Evolutionary conservation across 2,113 vertebrate genomes (phyloP), one percentile per base, ranked within the genome.

Genomic region (Carlito syrichta): DNA sequence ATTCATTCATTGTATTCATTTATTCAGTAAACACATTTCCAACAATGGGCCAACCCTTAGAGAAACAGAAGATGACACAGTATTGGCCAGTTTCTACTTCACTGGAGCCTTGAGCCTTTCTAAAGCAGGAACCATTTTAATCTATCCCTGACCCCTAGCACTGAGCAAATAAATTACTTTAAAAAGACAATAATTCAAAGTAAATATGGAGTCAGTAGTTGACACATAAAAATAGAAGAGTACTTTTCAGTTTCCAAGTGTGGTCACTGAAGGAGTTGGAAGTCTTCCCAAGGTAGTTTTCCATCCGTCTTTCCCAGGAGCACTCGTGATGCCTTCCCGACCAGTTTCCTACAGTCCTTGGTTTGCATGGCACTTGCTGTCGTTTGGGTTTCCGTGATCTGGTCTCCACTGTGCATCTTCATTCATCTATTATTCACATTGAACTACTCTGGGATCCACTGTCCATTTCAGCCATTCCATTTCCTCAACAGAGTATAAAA

Each of bases 141-240:
- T 86, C 62, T 68, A 52, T 54, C 17, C 32, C 63, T 86, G 20
- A 52, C 19, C 40, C 63, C 48, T 22, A 81, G 25, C 40, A 92
- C 32, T 40, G 8, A 77, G 20, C 74, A 78, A 89, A 78, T 68
- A 83, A 87, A 66, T 38, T 48, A 52, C n/a, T n/a, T 7, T 92
- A 38, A 54, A 35, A 94, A 83, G 16, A n/a, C 22, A 73, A 62
- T 82, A 86, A 87, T 48, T 50, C 83, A 89, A 40, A 91, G 63
- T 45, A 89, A 66, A 83, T 74, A 50, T 43, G 38, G 60, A 92
- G 27, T 68, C 23, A 78, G 8, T 30, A 84, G 40, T 60, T 58
- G 9, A 58, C 20, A 73, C 22, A 30, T 27, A 16, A 90, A 93
- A 35, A 77, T 56, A 27, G 71, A 52, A 96, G 91, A 48, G 27